Evolutionary conservation across 2,113 vertebrate species (phyloP).

Genomic region (Tringa solitaria): DNA sequence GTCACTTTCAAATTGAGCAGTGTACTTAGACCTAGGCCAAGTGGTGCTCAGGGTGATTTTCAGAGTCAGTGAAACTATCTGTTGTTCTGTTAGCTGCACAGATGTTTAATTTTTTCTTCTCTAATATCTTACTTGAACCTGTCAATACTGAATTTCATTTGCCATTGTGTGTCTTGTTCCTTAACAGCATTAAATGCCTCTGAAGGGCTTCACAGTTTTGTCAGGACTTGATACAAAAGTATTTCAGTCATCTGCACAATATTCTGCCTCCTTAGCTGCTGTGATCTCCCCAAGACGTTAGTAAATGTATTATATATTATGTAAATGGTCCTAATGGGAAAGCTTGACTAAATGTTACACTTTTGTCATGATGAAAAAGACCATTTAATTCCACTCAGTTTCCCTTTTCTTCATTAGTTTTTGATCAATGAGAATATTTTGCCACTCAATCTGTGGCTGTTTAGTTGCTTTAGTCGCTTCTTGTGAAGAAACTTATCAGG

Average conservation of each 20-base stretch:
- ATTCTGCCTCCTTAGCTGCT: background rate
- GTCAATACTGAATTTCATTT: background rate
- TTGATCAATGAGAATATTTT: slow-evolving; percentile 4
- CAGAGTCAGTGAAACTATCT: background rate
- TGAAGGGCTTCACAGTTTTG: background rate
- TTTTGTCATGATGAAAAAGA: background rate
- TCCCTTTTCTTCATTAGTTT: background rate
- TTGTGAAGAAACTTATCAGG: background rate
- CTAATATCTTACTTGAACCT: background rate
- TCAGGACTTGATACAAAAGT: background rate
- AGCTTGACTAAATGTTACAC: background rate
- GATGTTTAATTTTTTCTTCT: background rate
- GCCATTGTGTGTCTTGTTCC: background rate
- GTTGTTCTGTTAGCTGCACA: background rate
- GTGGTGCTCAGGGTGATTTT: background rate
- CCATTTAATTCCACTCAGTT: background rate
- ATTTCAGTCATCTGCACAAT: background rate
- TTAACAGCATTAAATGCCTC: background rate
- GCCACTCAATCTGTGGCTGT: background rate
- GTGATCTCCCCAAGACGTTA: background rate
- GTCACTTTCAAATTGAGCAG: fast-evolving
- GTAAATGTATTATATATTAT: background rate
- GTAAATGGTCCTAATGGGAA: background rate
- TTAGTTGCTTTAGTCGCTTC: background rate
- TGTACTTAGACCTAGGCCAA: background rate